Evolutionary conservation across 2,113 vertebrate species (phyloP), one percentile per base, ranked within the genome.

Genomic region (Pterocles orientalis): DNA sequence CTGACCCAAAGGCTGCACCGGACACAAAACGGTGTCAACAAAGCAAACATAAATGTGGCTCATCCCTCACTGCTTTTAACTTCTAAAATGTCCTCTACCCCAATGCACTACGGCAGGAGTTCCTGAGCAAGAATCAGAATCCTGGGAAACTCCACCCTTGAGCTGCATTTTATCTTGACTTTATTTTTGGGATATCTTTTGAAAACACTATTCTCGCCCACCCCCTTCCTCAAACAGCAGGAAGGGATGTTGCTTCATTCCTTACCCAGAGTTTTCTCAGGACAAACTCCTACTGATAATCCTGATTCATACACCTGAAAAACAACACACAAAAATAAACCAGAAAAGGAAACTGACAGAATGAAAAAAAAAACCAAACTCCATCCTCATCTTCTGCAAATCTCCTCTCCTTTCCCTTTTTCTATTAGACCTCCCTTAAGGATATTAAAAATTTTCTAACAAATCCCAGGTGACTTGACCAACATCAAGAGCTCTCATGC

Each of bases 301-400:
- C 62, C 69, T 3, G 17, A 53, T 19, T 78, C 73, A 79, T 13
- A 28, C 28, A 87, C 89, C 84, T 91, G 88, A 82, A 96, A 91
- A 28, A 85, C 48, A 82, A 76, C 56, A 73, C 36, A n/a, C 16
- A 86, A n/a, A 92, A 76, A 92, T 53, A 57, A 65, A 72, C 43
- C 61, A 72, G 26, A 62, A 88, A 81, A 82, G 39, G 80, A 66
- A 85, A 85, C 11, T 0, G 2, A 69, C 12, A 79, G 24, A 31
- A 26, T 25, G 28, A 48, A 56, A 72, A 28, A 48, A 76, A 80
- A 76, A 47, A 34, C 8, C 29, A 10, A 39, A 39, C 39, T n/a
- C 47, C 24, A 18, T 61, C 18, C 41, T 80, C 28, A 79, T 16
- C 58, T 73, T 43, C 23, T 1, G 1, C 60, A 75, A 36, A 25